Conservation (phyloP, 1,140 invertebrate genomes). For the Campoletis sonorensis region DNA sequence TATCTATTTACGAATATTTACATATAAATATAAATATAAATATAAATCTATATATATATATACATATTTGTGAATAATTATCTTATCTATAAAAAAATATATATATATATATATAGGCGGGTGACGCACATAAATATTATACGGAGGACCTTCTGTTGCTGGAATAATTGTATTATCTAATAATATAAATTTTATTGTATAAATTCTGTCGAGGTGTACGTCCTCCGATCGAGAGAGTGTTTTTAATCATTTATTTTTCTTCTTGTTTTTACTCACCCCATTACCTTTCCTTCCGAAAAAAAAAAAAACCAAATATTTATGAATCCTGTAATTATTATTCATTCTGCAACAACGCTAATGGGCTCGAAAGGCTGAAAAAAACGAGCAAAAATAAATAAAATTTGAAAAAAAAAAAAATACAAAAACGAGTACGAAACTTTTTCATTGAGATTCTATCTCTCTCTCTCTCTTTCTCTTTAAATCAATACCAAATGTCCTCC, state of each 20-base stretch:
- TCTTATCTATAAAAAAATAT: too few relatives aligned
- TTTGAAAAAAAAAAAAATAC: background rate
- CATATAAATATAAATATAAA: conserved; percentile 25
- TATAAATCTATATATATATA: too few relatives aligned
- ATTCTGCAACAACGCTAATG: background rate
- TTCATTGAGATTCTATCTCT: background rate
- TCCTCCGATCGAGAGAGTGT: conserved; percentile 61
- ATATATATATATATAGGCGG: too few relatives aligned
- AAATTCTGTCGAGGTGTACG: conserved; percentile 65
- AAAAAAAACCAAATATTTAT: background rate
- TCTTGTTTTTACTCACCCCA: background rate
- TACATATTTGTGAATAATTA: too few relatives aligned
- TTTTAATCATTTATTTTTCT: conserved; percentile 42
- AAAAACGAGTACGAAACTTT: background rate
- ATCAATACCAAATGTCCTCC: background rate
- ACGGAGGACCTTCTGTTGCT: too few relatives aligned
- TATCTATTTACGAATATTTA: too few relatives aligned
- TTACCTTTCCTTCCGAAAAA: background rate
- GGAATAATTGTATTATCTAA: conserved; percentile 66
- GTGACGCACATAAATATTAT: too few relatives aligned
- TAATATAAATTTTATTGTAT: conserved; percentile 69
- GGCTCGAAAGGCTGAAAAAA: conserved; percentile 5
- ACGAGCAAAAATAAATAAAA: background rate
- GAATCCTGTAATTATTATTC: background rate
- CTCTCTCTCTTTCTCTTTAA: too few relatives aligned